These are phyloP conservation scores for Electrophaes corylata DNA, from an alignment of 2,888 invertebrate genomes.

Conservation along the genomic window DNA sequence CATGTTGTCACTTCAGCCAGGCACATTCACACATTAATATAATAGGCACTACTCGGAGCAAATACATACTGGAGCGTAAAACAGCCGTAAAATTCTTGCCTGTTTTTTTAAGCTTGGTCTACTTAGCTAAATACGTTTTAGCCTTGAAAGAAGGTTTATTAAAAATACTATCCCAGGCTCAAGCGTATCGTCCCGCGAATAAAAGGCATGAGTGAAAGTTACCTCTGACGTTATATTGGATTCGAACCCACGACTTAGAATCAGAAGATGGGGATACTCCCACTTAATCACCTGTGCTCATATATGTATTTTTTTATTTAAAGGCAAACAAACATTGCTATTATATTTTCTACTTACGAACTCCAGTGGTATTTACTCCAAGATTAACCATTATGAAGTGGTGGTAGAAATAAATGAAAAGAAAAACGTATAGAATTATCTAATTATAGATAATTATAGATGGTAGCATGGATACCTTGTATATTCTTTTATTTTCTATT, in stretches of 20 bases:
- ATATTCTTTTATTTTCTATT: not conserved
- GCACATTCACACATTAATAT: constrained; percentile 12
- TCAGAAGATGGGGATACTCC: no score
- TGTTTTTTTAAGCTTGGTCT: no score
- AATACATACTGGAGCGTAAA: not conserved
- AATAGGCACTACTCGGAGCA: not conserved
- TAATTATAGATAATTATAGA: not conserved
- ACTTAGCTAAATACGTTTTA: no score
- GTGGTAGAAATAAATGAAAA: not conserved
- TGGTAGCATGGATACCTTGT: not conserved
- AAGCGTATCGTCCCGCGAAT: no score
- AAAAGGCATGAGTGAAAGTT: no score
- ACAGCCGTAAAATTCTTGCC: not conserved
- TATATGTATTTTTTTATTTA: no score
- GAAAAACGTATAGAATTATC: not conserved
- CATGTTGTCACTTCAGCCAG: constrained; percentile 8
- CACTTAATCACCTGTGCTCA: no score
- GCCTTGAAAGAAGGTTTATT: no score
- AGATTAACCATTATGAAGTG: not conserved
- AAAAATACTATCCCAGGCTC: no score
- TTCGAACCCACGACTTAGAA: no score
- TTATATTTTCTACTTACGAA: not conserved
- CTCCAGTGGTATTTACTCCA: not conserved
- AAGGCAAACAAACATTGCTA: no score
- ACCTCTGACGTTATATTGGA: no score